Evolutionary conservation across 2,888 invertebrate genomes (phyloP), one percentile per base, ranked within the genome.

Genomic region (Fabriciana adippe): DNA sequence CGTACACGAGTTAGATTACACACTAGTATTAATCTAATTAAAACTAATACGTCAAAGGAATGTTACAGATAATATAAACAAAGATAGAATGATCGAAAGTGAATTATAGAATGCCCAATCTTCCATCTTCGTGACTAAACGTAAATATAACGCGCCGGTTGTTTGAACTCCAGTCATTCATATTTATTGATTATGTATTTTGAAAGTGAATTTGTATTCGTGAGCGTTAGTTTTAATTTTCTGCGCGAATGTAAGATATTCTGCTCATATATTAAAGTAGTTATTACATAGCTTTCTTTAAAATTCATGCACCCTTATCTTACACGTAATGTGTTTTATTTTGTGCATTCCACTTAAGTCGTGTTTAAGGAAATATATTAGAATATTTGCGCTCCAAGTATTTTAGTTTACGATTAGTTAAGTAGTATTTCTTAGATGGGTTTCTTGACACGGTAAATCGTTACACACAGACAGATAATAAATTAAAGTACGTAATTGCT

Each of bases 171-270:
- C 59, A 67, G 50, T 69, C 14, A 69, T 71, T 64, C 69, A 69
- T 55, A 60, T 68, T 61, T 68, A 66, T 69, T 62, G 61, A 71
- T 71, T 65, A 55, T 59, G 55, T 66, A 67, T 70, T 64, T 59
- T 66, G 65, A 68, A 70, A 70, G 70, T 70, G 67, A 67, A 65
- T 60, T 54, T 59, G 54, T 31, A 18, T 15, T 26, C 48, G 31
- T 55, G 47, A 48, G 60, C 60, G 35, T 60, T 53, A 11, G 35
- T 59, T 47, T 48, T 5, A 47, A 48, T 59, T 59, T 26, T 26
- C 45, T 15, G 26, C 45, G 18, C 5, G 3, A 41, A 26, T 59
- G 26, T 59, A 26, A 16, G 21, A 26, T 47, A 47, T 14, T 56
- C 13, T 18, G 14, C 16, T 56, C 13, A 35, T 14, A 21, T 15